A percentile compares a stretch with the other conserved stretches of the same genome.
Conservation (phyloP, 1,140 invertebrate genomes). For the Eriocheir sinensis region DNA sequence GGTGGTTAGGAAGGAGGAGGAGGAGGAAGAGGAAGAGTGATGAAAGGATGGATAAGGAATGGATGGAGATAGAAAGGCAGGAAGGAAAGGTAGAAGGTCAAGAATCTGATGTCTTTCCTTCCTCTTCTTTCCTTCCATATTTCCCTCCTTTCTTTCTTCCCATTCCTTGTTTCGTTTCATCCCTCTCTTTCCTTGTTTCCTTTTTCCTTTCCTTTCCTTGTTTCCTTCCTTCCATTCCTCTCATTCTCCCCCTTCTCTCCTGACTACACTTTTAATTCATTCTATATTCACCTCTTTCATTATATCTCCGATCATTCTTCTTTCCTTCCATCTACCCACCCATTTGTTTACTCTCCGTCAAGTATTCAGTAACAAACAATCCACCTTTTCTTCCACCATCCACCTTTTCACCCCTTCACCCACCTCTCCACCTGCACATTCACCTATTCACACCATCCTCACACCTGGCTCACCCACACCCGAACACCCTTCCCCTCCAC, state of each 20-base stretch:
- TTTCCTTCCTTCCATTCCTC: neutral
- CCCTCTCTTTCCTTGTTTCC: neutral
- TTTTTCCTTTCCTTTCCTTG: neutral
- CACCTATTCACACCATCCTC: neutral
- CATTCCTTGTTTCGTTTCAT: neutral
- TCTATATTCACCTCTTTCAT: too few relatives aligned
- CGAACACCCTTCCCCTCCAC: neutral
- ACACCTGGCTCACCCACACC: neutral
- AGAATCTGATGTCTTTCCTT: neutral
- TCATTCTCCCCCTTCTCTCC: neutral
- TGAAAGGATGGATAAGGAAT: too few relatives aligned
- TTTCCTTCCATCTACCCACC: too few relatives aligned
- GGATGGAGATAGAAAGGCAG: too few relatives aligned
- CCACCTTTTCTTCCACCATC: neutral
- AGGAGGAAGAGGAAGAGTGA: neutral
- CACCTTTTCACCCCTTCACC: neutral
- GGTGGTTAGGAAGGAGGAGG: neutral
- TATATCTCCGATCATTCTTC: too few relatives aligned
- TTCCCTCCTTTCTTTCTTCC: neutral
- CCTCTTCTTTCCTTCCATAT: neutral
- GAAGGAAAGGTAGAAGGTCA: neutral
- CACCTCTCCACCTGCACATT: neutral
- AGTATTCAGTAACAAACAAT: too few relatives aligned
- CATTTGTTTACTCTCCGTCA: neutral
- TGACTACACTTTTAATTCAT: neutral